A percentile compares a stretch with the other conserved stretches of the same genome.
phyloP scores from a whole-genome alignment of 2,113 vertebrate species.

The Odontesthes bonariensis region DNA sequence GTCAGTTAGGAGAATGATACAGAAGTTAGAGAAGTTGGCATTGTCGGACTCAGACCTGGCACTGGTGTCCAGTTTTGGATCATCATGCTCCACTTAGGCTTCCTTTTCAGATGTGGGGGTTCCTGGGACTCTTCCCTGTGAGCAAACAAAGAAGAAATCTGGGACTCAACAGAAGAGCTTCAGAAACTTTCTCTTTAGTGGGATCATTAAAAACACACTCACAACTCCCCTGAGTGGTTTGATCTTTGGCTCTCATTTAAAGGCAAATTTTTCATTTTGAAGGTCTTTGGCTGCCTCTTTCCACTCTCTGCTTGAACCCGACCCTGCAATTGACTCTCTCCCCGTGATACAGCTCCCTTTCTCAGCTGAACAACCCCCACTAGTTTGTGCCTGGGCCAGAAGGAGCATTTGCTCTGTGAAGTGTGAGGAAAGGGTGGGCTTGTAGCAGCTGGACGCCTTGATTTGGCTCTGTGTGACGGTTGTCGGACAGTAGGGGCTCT shows the following conservation, averaged over 20 bases:
- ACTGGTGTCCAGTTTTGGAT: slow-evolving; percentile 66
- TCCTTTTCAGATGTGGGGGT: slow-evolving; percentile 21
- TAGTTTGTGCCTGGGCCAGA: slow-evolving; percentile 36
- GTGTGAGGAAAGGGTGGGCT: slow-evolving; percentile 68
- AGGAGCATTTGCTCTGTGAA: slow-evolving; percentile 53
- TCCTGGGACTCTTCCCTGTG: slow-evolving; percentile 11
- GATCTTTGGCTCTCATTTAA: slow-evolving; percentile 69
- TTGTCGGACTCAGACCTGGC: slow-evolving; percentile 64
- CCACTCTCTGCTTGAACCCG: slow-evolving; percentile 67
- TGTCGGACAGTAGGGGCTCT: slow-evolving; percentile 66
- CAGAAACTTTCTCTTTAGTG: slow-evolving; percentile 25
- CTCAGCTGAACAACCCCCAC: slow-evolving; percentile 59
- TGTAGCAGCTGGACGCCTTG: slow-evolving; percentile 61
- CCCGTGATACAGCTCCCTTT: slow-evolving; percentile 65
- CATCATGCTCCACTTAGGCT: slow-evolving; percentile 42
- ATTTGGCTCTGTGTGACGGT: slow-evolving; percentile 62
- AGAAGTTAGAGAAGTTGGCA: slow-evolving; percentile 77
- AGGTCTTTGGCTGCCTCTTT: slow-evolving; percentile 45
- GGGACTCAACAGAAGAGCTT: slow-evolving; percentile 19
- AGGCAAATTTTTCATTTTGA: slow-evolving; percentile 72
- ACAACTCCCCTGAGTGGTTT: slow-evolving; percentile 38
- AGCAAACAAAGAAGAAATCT: slow-evolving; percentile 18
- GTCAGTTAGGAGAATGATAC: slow-evolving; percentile 67
- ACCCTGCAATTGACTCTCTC: slow-evolving; percentile 69
- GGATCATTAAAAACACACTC: slow-evolving; percentile 24